Conservation (phyloP, 2,888 invertebrate species). For the Galerucella calmariensis region DNA sequence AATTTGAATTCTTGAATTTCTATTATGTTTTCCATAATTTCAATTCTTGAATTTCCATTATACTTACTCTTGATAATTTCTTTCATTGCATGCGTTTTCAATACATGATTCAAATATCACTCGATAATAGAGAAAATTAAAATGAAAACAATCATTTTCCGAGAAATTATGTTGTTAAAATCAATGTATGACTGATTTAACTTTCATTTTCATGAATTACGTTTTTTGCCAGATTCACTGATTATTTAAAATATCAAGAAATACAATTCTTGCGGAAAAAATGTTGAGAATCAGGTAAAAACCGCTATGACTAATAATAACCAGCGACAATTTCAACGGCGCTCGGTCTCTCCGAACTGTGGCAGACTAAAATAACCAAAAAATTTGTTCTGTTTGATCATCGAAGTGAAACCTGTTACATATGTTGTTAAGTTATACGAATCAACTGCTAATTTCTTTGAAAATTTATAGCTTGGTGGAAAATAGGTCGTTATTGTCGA, state of each 20-base stretch:
- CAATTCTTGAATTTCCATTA: too few relatives aligned
- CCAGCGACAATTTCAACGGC: conserved; percentile 20
- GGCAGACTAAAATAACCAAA: conserved; percentile 37
- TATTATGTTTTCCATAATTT: too few relatives aligned
- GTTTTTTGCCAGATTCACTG: too few relatives aligned
- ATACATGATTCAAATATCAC: too few relatives aligned
- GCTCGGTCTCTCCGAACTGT: conserved; percentile 33
- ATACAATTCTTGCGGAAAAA: background rate
- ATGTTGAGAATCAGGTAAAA: conserved; percentile 27
- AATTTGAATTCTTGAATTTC: too few relatives aligned
- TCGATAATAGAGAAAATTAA: too few relatives aligned
- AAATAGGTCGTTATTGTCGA: conserved; percentile 18
- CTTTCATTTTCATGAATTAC: too few relatives aligned
- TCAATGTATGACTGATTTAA: too few relatives aligned
- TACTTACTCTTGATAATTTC: too few relatives aligned
- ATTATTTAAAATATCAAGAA: background rate
- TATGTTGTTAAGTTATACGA: conserved; percentile 22
- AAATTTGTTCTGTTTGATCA: conserved; percentile 26
- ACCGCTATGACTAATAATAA: conserved; percentile 26
- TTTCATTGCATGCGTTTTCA: too few relatives aligned
- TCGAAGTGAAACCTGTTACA: conserved; percentile 27
- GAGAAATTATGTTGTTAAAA: too few relatives aligned
- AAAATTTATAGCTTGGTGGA: conserved; percentile 4
- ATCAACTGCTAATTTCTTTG: conserved; percentile 30
- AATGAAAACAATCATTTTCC: too few relatives aligned